Evolutionary conservation across 2,113 vertebrate genomes (phyloP).

Genomic region (Phasianus colchicus): DNA sequence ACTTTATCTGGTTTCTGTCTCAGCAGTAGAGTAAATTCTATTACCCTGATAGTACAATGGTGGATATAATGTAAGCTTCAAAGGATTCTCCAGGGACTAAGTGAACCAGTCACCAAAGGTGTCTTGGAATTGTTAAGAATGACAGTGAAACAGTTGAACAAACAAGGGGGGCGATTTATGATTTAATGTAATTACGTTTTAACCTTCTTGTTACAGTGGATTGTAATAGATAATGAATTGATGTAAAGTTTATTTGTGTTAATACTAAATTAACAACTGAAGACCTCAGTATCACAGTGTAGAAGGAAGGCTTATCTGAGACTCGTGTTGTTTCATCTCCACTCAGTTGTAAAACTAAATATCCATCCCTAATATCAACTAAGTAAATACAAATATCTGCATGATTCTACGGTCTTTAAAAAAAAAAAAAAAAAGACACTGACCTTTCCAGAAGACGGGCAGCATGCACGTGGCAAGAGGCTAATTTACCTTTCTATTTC

Average conservation of each 20-base stretch:
- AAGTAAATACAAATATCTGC: constrained; percentile 72
- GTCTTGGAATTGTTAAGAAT: constrained; percentile 64
- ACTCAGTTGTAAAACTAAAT: constrained; percentile 56
- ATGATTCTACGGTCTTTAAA: constrained; percentile 67
- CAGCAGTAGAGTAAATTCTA: constrained; percentile 70
- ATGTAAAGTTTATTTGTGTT: constrained; percentile 30
- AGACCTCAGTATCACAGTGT: constrained; percentile 13
- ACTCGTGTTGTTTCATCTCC: constrained; percentile 32
- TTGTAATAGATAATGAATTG: constrained; percentile 21
- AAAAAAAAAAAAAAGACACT: constrained; percentile 36
- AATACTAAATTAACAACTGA: background rate
- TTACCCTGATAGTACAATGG: constrained; percentile 55
- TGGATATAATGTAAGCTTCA: constrained; percentile 55
- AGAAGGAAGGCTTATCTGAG: constrained; percentile 27
- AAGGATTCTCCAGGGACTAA: constrained; percentile 68
- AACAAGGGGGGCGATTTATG: constrained; percentile 39
- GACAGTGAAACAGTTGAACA: constrained; percentile 49
- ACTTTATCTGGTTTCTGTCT: constrained; percentile 68
- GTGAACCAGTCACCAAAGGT: constrained; percentile 61
- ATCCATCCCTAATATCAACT: constrained; percentile 60
- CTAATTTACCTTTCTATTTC: constrained; percentile 89
- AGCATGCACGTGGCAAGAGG: constrained; percentile 77
- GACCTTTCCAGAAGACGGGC: constrained; percentile 79
- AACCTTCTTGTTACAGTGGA: constrained; percentile 44
- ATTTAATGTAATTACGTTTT: constrained; percentile 38